phyloP scores from a whole-genome alignment of 2,888 invertebrate genomes.

The Silvanus unidentatus region DNA sequence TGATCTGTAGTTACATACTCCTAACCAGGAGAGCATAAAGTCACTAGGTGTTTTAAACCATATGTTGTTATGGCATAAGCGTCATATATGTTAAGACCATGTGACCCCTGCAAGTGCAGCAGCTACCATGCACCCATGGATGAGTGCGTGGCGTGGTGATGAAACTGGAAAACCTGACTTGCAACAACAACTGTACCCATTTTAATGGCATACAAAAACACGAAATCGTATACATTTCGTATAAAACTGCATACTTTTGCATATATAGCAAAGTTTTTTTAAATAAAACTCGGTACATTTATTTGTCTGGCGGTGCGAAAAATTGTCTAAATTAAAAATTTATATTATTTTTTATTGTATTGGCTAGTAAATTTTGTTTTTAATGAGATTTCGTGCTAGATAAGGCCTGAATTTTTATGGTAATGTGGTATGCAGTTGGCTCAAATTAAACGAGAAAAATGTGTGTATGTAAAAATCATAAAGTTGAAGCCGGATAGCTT shows the following conservation, averaged over 20 bases:
- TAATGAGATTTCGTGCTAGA: too few relatives aligned
- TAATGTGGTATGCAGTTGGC: too few relatives aligned
- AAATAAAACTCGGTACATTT: too few relatives aligned
- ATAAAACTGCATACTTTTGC: neutral
- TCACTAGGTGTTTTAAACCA: constrained; percentile 16
- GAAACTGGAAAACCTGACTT: constrained; percentile 6
- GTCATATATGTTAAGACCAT: constrained; percentile 18
- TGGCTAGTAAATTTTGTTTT: too few relatives aligned
- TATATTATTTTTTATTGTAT: too few relatives aligned
- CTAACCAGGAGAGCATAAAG: constrained; percentile 36
- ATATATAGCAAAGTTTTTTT: too few relatives aligned
- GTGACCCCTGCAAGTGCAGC: neutral
- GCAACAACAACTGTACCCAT: constrained; percentile 14
- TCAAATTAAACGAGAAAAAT: too few relatives aligned
- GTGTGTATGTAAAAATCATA: too few relatives aligned
- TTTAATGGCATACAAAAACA: constrained; percentile 4
- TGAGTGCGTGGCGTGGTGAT: neutral
- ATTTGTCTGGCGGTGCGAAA: too few relatives aligned
- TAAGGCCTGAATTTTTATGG: too few relatives aligned
- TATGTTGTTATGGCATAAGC: constrained; percentile 23
- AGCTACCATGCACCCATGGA: neutral
- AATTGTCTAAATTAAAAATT: too few relatives aligned
- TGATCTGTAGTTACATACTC: constrained; percentile 46
- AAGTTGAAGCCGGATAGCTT: too few relatives aligned
- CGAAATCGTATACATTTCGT: neutral